Evolutionary conservation across 2,888 invertebrate genomes (phyloP).

Genomic region (Kryphioiulus occultus): DNA sequence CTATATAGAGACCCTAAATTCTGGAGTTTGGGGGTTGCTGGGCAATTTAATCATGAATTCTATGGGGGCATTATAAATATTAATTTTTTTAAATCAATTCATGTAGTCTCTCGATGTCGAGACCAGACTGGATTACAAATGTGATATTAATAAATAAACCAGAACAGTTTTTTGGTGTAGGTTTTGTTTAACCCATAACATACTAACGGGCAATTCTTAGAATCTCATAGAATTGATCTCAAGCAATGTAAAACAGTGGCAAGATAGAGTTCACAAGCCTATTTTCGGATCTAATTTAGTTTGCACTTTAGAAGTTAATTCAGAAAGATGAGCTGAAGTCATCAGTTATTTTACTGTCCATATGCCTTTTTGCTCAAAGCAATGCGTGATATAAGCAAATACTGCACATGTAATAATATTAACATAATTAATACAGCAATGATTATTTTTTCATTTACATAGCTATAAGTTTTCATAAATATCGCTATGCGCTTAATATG

Average conservation of each 20-base stretch:
- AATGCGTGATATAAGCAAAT: not conserved
- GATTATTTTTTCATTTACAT: not conserved
- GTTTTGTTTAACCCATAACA: not conserved
- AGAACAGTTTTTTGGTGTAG: not conserved
- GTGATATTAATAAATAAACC: slow-evolving; percentile 24
- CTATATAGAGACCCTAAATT: not conserved
- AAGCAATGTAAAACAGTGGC: not conserved
- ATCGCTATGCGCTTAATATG: not conserved
- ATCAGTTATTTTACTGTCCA: not conserved
- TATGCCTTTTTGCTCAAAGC: not conserved
- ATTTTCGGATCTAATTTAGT: not conserved
- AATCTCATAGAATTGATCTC: not conserved
- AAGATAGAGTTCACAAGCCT: not conserved
- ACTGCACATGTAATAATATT: not conserved
- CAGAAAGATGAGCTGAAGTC: too few species aligned
- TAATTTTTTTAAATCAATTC: not conserved
- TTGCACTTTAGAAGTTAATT: not conserved
- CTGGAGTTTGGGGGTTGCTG: not conserved
- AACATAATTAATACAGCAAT: not conserved
- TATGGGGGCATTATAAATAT: not conserved
- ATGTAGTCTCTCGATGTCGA: slow-evolving; percentile 14
- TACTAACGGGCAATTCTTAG: not conserved
- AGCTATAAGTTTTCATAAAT: not conserved
- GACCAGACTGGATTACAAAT: slow-evolving; percentile 8
- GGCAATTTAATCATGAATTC: not conserved